Evolutionary conservation across 2,888 invertebrate genomes (phyloP), one percentile per base, ranked within the genome.

Genomic region (Archips xylosteana): DNA sequence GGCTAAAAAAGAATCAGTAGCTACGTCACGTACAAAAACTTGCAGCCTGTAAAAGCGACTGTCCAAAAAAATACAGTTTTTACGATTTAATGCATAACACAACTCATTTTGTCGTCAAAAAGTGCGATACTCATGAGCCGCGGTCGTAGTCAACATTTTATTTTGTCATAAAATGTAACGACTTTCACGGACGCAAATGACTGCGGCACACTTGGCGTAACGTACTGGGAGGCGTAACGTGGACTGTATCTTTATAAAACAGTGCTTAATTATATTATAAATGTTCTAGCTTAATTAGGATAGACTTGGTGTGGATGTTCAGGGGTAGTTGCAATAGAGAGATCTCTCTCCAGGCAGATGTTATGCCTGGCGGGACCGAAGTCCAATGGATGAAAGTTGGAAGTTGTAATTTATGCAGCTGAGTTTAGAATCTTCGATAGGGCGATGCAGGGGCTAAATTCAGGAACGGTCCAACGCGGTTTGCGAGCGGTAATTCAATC

Each of bases 51-150:
- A 67, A 66, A 72, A 34, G 51, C 39, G 32, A 39, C 72, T 63
- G 68, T 74, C 65, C 69, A 65, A 69, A 64, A 34, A 54, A 62
- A 57, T 49, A 49, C 45, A 45, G 34, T 69, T 63, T 65, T 74
- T 74, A 74, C 74, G 65, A 61, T 70, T 51, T 61, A 47, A 70
- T 74, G 70, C 74, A 74, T 74, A 74, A 74, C 70, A 70, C 73
- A 73, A 69, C 69, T 74, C 74, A 65, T 74, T 74, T 70, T 15
- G 73, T 42, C 72, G 68, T 69, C 65, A 65, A 74, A 73, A 73
- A 67, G 54, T 63, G 73, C 49, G 59, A 61, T 61, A 65, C 74
- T 74, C 74, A 74, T 64, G 73, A 73, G 68, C 49, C 59, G 49
- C n/a, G 73, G 69, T 36, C 63, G 73, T 64, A 64, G 68, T 67